Evolutionary conservation across 1,140 invertebrate genomes (phyloP), one percentile per base, ranked within the genome.

Genomic region (Asobara japonica): DNA sequence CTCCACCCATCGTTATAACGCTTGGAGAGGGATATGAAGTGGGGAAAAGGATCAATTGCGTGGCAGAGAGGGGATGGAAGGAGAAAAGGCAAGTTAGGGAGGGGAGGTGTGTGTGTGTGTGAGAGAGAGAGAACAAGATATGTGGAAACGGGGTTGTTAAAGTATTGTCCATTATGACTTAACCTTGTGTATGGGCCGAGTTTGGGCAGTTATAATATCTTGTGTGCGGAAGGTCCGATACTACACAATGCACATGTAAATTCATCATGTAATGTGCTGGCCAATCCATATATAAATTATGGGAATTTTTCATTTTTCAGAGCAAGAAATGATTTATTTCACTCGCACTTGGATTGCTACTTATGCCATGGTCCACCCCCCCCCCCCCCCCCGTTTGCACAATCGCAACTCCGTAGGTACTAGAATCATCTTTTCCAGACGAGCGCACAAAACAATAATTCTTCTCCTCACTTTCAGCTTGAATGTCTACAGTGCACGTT

Each of bases 1-100:
- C 80, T 84, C 82, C 79, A 78, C 81, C 71, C 71, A 48, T 71
- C 51, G 22, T 45, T 5, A n/a, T 33, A 4, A 45, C 18, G 38
- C 25, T 30, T 25, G 30, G 20, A 61, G 70, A 73, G 76, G 74
- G 51, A 68, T 29, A 33, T 8, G 25, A 33, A 27, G n/a, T 41
- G 65, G 29, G 51, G 11, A 20, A 60, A 31, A 45, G 29, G 22
- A 27, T 29, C 66, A 60, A 29, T 61, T 69, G 22, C 18, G 30
- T 70, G 65, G 66, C 48, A 60, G 2, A 69, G 27, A 38, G 29
- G 0, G 3, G 25, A 36, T 69, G 38, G 36, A 11, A 60, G 27
- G n/a, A n/a, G 51, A 64, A 72, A 61, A 62, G 31, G 62, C 56
- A 33, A 68, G 29, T 51, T 41, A 16, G 31, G 62, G 16, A 69